These are phyloP conservation scores for Catostylus mosaicus DNA, from an alignment of 30 jellyfish, hydroid and myxozoan species.

Conservation along the genomic window DNA sequence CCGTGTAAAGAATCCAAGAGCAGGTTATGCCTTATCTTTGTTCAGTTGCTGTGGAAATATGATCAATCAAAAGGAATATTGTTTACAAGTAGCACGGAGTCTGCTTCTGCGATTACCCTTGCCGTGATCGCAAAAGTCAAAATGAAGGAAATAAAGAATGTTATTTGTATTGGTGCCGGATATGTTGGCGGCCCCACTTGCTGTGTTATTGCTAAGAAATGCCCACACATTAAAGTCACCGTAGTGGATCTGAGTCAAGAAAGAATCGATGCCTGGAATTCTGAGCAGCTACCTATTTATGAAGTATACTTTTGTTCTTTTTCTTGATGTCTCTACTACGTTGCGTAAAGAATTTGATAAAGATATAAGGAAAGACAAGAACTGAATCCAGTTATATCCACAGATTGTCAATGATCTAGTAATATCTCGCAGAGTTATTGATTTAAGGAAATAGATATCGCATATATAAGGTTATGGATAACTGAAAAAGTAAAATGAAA, in stretches of 20 bases:
- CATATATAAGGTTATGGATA: too few species aligned
- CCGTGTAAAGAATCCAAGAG: not conserved
- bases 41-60: conserved; percentile 57
- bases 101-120: not conserved
- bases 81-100: not conserved
- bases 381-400: too few species aligned
- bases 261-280: conserved; percentile 97
- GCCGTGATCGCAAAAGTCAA: not conserved
- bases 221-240: conserved; percentile 89
- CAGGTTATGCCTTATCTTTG: conserved; percentile 46
- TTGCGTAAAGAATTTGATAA: too few species aligned
- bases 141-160: conserved; percentile 57
- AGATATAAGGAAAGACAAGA: too few species aligned
- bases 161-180: conserved; percentile 97
- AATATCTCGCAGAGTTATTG: too few species aligned
- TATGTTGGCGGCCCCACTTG: conserved; percentile 99
- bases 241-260: conserved; percentile 91
- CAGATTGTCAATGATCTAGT: too few species aligned
- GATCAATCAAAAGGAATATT: not conserved
- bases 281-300: conserved; percentile 89
- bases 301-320: conserved; percentile 60
- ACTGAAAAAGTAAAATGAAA: too few species aligned
- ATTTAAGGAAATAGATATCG: too few species aligned
- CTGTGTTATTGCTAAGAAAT: conserved; percentile 91
- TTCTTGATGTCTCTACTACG: not conserved